Evolutionary conservation across 1,140 invertebrate genomes (phyloP), one percentile per base, ranked within the genome.

Genomic region (Oscheius sp.): DNA sequence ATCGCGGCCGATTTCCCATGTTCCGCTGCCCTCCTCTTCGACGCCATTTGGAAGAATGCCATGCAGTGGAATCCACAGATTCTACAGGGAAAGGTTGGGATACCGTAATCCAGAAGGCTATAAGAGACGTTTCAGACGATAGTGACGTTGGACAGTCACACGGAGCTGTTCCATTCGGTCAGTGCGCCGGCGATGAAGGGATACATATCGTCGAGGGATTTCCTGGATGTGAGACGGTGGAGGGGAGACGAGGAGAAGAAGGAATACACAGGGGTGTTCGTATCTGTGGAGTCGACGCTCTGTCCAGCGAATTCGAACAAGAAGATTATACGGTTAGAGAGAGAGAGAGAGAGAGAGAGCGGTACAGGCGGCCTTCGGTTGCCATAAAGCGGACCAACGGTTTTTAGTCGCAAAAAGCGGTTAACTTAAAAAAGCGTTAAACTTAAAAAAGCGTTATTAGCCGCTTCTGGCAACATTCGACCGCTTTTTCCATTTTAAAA

Each of bases 191-290:
- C 73, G 10, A 49, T 76, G 59, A 46, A 62, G 23, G 73, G 73
- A 7, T 75, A 75, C 73, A 76, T 75, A 35, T 32, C 73, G 2
- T 75, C 73, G 35, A 76, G 73, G 73, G 73, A 75, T 34, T 75
- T 75, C 58, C 36, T 75, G 4, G 73, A 75, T 32, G 73, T 76
- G 35, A 26, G 73, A 3, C 38, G 65, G 35, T 23, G 76, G 18
- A 23, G 52, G n/a, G 4, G 52, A 31, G 73, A 75, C 62, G 58
- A 23, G 15, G 73, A 67, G 34, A 76, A 34, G 26, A 28, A 55
- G 10, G 18, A 20, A 0, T 66, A 66, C 42, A 74, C 32, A 18
- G 73, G 70, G 28, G 26, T 52, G 23, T 75, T 76, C 46, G 46
- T 75, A 26, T 75, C 73, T 23, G 73, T 75, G 3, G 73, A 75